Evolutionary conservation across 2,888 invertebrate genomes (phyloP).

Genomic region (Heliconius erato): DNA sequence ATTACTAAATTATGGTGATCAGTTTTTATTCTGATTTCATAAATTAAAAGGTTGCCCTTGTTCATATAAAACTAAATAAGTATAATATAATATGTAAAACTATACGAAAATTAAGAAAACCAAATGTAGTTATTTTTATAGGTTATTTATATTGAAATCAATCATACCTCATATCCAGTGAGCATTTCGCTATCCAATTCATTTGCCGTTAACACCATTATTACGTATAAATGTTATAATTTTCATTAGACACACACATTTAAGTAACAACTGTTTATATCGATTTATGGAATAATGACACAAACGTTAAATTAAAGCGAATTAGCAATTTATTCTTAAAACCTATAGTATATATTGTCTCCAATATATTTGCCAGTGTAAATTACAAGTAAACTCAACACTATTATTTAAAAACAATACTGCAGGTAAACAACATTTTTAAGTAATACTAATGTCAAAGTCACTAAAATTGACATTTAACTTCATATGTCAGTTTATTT

Average conservation of each 20-base stretch:
- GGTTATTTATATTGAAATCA: neutral
- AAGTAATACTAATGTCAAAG: neutral
- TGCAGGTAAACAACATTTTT: neutral
- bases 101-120: neutral
- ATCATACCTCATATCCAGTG: constrained; percentile 27
- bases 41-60: neutral
- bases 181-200: constrained; percentile 15
- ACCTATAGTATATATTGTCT: neutral
- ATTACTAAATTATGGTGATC: too few relatives aligned
- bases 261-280: neutral
- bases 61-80: neutral
- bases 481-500: neutral
- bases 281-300: neutral
- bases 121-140: neutral
- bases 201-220: constrained; percentile 37
- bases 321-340: neutral
- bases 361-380: neutral
- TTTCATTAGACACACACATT: neutral
- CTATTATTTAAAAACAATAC: neutral
- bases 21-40: too few relatives aligned
- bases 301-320: neutral
- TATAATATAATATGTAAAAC: neutral
- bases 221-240: neutral
- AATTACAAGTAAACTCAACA: neutral
- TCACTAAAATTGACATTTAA: neutral